phyloP scores from a whole-genome alignment of 2,888 invertebrate genomes.

The Plemyria rubiginata region DNA sequence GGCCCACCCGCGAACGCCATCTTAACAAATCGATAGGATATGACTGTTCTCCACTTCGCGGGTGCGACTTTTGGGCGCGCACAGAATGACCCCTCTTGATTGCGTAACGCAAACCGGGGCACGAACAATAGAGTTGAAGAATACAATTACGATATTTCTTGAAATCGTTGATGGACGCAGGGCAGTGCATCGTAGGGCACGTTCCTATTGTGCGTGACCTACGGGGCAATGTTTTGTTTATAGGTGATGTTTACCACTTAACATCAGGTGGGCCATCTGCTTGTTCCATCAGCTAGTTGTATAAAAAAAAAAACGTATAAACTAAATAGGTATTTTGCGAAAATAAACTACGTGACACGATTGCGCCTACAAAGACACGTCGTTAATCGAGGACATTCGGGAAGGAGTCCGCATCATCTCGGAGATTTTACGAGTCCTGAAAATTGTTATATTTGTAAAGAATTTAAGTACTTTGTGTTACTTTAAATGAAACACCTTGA shows the following conservation, averaged over 20 bases:
- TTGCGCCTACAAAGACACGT: slow-evolving; percentile 2
- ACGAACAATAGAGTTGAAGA: slow-evolving; percentile 54
- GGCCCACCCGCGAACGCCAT: slow-evolving; percentile 76
- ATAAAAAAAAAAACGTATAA: too few relatives aligned
- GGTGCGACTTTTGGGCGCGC: slow-evolving; percentile 82
- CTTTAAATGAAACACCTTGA: neutral
- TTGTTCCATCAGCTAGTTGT: too few relatives aligned
- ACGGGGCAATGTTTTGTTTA: too few relatives aligned
- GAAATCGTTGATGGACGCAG: too few relatives aligned
- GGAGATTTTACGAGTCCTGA: neutral
- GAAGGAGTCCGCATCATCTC: neutral
- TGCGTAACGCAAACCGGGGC: slow-evolving; percentile 65
- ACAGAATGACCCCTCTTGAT: slow-evolving; percentile 79
- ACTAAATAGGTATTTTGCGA: slow-evolving; percentile 16
- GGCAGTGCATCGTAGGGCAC: too few relatives aligned
- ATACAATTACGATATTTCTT: slow-evolving; percentile 37
- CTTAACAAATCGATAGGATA: slow-evolving; percentile 87
- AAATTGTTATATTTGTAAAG: neutral
- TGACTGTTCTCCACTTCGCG: slow-evolving; percentile 84
- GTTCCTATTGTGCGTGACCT: too few relatives aligned
- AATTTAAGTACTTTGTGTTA: neutral
- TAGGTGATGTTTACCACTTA: too few relatives aligned
- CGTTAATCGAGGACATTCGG: slow-evolving; percentile 3
- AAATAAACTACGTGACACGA: slow-evolving; percentile 11
- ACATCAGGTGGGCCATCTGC: too few relatives aligned